Evolutionary conservation across 2,888 invertebrate genomes (phyloP).

Genomic region (Copidosoma aretas): DNA sequence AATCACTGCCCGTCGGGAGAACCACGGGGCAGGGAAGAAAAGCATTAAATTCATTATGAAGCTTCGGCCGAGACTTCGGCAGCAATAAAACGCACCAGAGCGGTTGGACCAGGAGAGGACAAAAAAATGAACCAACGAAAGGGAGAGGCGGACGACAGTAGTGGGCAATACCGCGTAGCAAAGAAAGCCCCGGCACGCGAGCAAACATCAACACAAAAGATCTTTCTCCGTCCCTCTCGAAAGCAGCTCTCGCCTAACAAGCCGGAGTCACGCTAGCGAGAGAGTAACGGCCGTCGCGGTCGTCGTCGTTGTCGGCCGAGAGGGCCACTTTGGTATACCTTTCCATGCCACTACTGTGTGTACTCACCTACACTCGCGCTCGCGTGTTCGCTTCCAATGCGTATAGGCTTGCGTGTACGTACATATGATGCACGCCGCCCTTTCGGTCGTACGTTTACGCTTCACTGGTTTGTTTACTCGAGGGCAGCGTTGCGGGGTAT

Average conservation of each 20-base stretch:
- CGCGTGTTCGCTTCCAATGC: too few relatives aligned
- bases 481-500: too few relatives aligned
- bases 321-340: neutral
- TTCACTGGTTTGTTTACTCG: neutral
- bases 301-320: neutral
- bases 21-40: neutral
- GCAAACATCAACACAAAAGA: slow-evolving; percentile 14
- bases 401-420: neutral
- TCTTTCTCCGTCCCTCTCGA: neutral
- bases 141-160: neutral
- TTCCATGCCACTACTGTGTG: neutral
- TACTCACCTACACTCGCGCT: too few relatives aligned
- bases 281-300: neutral
- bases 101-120: neutral
- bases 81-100: slow-evolving; percentile 3
- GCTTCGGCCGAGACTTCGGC: neutral
- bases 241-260: slow-evolving; percentile 9
- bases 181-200: neutral
- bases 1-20: neutral
- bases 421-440: neutral
- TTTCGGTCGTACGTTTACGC: neutral
- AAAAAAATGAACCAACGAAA: neutral
- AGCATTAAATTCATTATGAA: slow-evolving; percentile 16
- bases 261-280: slow-evolving; percentile 17
- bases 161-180: neutral